A percentile compares a stretch with the other conserved stretches of the same genome.
These are phyloP conservation scores for Pomacea canaliculata DNA, from an alignment of 2,888 invertebrate genomes.

Conservation along the genomic window DNA sequence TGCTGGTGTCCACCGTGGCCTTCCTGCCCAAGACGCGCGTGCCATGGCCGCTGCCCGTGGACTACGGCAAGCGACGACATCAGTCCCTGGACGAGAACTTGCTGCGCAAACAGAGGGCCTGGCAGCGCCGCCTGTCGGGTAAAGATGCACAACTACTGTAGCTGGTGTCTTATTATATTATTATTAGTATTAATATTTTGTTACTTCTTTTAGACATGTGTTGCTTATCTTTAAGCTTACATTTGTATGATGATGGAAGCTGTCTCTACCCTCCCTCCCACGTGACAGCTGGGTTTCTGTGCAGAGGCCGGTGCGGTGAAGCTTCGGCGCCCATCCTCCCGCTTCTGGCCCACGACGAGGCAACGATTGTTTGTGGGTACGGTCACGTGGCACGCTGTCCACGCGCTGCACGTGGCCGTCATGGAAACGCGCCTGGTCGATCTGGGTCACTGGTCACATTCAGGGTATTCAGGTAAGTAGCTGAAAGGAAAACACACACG, in stretches of 20 bases:
- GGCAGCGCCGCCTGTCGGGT: conserved; percentile 43
- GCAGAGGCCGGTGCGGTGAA: conserved; percentile 36
- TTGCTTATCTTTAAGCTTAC: too few species aligned
- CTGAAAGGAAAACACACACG: not conserved
- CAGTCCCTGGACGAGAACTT: conserved; percentile 40
- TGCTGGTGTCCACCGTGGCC: conserved; percentile 62
- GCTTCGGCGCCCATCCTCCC: conserved; percentile 29
- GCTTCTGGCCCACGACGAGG: conserved; percentile 33
- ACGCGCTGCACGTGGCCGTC: conserved; percentile 39
- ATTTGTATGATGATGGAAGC: too few species aligned
- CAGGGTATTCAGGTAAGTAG: not conserved
- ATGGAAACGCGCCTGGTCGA: conserved; percentile 40
- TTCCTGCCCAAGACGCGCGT: conserved; percentile 59
- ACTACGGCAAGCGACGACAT: conserved; percentile 47
- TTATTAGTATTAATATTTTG: not conserved
- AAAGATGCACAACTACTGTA: not conserved
- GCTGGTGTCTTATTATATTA: not conserved
- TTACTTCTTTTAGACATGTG: too few species aligned
- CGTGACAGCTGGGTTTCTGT: not conserved
- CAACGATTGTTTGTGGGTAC: conserved; percentile 41
- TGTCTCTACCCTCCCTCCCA: too few species aligned
- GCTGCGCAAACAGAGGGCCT: conserved; percentile 41
- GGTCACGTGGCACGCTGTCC: conserved; percentile 42
- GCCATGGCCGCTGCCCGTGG: conserved; percentile 58
- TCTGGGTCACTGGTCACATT: conserved; percentile 19